Percentiles rank a stretch among this genome's conserved stretches.
Conservation (phyloP, 2,888 invertebrate species). For the Scotopteryx bipunctaria region DNA sequence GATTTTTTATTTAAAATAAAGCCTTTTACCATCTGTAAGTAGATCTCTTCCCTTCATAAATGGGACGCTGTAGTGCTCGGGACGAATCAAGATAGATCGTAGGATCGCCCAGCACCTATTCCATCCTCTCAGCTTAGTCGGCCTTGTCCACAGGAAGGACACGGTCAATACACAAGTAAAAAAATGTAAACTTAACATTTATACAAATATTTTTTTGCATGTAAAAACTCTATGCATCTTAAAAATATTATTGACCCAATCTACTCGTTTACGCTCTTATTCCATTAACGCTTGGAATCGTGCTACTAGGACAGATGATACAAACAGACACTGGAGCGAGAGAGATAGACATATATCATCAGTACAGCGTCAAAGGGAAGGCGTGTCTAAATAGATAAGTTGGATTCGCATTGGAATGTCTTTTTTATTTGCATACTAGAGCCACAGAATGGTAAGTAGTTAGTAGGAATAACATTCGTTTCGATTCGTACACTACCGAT, state of each 20-base stretch:
- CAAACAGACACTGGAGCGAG: conserved; percentile 38
- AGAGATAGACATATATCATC: conserved; percentile 46
- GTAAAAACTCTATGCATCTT: conserved; percentile 3
- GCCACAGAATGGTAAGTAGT: conserved; percentile 15
- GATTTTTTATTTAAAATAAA: too few species aligned
- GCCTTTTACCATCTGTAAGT: too few species aligned
- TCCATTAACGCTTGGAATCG: conserved; percentile 41
- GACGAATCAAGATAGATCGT: too few species aligned
- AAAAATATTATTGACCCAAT: conserved; percentile 23
- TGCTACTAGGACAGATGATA: conserved; percentile 39
- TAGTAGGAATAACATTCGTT: conserved; percentile 38
- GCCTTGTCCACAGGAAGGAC: too few species aligned
- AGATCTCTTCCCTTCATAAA: too few species aligned
- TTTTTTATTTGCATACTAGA: conserved; percentile 43
- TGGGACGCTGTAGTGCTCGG: too few species aligned
- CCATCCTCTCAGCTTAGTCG: too few species aligned
- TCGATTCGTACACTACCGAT: too few species aligned
- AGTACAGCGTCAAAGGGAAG: conserved; percentile 50
- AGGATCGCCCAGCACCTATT: too few species aligned
- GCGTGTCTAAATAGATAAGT: conserved; percentile 77
- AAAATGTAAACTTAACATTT: too few species aligned
- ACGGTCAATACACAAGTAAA: too few species aligned
- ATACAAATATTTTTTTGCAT: too few species aligned
- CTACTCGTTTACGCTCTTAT: conserved; percentile 44
- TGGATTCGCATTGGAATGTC: conserved; percentile 59